These are phyloP conservation scores for Cetonia aurata DNA, from an alignment of 2,888 invertebrate genomes.

Conservation along the genomic window DNA sequence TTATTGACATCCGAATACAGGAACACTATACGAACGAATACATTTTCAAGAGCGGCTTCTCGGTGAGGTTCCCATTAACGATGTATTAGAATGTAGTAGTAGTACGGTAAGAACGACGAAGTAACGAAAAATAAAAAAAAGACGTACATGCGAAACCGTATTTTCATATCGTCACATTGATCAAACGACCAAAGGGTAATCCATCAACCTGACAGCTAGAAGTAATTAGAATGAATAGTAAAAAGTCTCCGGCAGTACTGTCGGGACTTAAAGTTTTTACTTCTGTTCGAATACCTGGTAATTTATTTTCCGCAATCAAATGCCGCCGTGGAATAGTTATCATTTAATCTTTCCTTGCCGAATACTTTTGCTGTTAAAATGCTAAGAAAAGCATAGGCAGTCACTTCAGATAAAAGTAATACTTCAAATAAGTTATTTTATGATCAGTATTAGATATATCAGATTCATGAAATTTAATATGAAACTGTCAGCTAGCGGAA, in stretches of 20 bases:
- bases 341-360: conserved; percentile 1
- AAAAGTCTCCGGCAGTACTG: conserved; percentile 15
- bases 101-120: conserved; percentile 9
- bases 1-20: conserved; percentile 9
- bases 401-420: no score
- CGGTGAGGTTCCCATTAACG: conserved; percentile 17
- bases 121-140: conserved; percentile 4
- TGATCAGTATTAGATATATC: no score
- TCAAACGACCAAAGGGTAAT: conserved; percentile 38
- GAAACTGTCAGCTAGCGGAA: no score
- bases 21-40: conserved; percentile 16
- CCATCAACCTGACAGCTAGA: conserved; percentile 41
- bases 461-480: no score
- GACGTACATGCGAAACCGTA: conserved; percentile 22
- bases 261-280: conserved; percentile 31
- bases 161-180: conserved; percentile 37
- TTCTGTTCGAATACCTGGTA: conserved; percentile 25
- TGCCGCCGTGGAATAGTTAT: conserved; percentile 16
- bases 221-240: conserved; percentile 44
- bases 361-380: not conserved
- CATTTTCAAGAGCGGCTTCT: conserved; percentile 22
- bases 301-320: conserved; percentile 32
- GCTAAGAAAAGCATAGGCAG: no score
- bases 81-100: conserved; percentile 30
- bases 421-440: no score